These are phyloP conservation scores for Cosmia pyralina DNA, from an alignment of 2,888 invertebrate genomes.

Conservation along the genomic window DNA sequence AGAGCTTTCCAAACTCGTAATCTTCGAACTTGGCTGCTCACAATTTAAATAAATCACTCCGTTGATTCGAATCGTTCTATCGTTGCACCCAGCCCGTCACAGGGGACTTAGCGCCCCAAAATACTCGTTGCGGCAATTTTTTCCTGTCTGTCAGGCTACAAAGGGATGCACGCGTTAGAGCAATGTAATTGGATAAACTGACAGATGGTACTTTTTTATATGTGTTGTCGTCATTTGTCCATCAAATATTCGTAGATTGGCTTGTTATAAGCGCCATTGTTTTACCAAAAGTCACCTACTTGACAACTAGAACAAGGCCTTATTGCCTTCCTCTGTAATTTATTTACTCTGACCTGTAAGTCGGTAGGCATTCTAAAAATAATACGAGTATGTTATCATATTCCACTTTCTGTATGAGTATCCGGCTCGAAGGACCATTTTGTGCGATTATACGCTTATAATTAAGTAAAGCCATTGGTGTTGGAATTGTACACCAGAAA, in stretches of 20 bases:
- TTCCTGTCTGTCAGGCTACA: slow-evolving; percentile 67
- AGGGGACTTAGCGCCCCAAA: slow-evolving; percentile 62
- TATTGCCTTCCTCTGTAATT: neutral
- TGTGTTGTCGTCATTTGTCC: slow-evolving; percentile 51
- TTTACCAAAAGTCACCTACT: neutral
- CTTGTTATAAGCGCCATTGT: neutral
- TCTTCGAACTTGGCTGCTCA: slow-evolving; percentile 59
- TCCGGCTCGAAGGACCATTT: slow-evolving; percentile 20
- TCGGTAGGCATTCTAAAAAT: too few relatives aligned
- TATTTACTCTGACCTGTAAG: too few relatives aligned
- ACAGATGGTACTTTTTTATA: slow-evolving; percentile 64
- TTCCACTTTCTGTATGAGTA: neutral
- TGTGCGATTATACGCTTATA: too few relatives aligned
- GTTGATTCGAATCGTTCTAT: slow-evolving; percentile 61
- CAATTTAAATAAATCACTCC: slow-evolving; percentile 67
- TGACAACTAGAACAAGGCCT: neutral
- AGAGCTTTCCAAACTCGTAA: slow-evolving; percentile 52
- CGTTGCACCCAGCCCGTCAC: slow-evolving; percentile 60
- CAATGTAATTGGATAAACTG: slow-evolving; percentile 70
- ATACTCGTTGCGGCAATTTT: slow-evolving; percentile 66
- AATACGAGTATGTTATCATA: too few relatives aligned
- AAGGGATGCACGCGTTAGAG: slow-evolving; percentile 65
- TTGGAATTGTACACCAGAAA: neutral
- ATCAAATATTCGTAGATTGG: slow-evolving; percentile 39
- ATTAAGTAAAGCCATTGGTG: neutral